Conservation (phyloP, 2,797 vertebrate species). For the Falco cherrug region DNA sequence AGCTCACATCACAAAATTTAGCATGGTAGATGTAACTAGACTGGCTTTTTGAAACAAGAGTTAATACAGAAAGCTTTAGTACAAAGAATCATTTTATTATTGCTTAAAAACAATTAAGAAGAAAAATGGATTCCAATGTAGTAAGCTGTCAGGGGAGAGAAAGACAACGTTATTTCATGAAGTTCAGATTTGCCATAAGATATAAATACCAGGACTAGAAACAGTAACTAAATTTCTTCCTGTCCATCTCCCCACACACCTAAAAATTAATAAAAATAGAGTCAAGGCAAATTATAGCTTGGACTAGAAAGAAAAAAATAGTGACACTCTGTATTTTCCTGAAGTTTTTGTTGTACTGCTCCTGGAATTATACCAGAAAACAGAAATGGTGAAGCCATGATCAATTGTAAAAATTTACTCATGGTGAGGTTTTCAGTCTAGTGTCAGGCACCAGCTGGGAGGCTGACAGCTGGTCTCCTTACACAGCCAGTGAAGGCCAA, state of each 20-base stretch:
- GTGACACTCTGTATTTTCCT: not conserved
- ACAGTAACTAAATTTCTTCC: not conserved
- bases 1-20: not conserved
- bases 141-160: not conserved
- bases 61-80: not conserved
- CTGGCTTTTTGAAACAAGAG: not conserved
- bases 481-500: not conserved
- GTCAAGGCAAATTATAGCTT: not conserved
- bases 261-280: not conserved
- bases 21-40: not conserved
- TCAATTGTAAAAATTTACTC: not conserved
- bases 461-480: not conserved
- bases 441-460: not conserved
- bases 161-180: not conserved
- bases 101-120: not conserved
- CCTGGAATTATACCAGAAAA: not conserved
- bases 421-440: not conserved
- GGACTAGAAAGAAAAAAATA: not conserved
- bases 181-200: not conserved
- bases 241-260: not conserved
- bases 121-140: not conserved
- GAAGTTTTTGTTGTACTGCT: not conserved
- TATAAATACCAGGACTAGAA: not conserved
- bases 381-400: not conserved
- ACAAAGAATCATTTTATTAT: not conserved